Conservation (phyloP, 2,888 invertebrate species). For the Sesia bembeciformis region DNA sequence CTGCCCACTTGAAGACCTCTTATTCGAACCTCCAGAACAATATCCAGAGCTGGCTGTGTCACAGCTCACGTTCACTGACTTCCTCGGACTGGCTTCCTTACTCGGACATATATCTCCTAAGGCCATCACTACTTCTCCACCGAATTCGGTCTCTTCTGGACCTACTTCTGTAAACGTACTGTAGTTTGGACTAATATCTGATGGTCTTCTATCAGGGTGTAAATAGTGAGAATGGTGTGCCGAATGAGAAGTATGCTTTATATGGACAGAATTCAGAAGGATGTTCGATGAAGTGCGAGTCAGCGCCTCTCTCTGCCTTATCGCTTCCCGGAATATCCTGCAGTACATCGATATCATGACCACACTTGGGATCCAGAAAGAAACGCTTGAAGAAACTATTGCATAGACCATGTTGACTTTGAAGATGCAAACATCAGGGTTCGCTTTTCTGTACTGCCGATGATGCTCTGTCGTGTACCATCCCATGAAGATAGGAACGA, state of each 20-base stretch:
- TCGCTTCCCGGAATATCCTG: slow-evolving; percentile 87
- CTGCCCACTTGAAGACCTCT: slow-evolving; percentile 61
- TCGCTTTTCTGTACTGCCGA: slow-evolving; percentile 72
- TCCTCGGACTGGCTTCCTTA: slow-evolving; percentile 66
- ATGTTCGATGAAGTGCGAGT: slow-evolving; percentile 91
- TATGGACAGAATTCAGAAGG: slow-evolving; percentile 87
- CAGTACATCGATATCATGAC: slow-evolving; percentile 96
- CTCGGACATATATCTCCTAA: slow-evolving; percentile 60
- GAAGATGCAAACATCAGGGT: slow-evolving; percentile 87
- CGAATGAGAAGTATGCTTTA: slow-evolving; percentile 83
- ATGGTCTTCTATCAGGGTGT: slow-evolving; percentile 61
- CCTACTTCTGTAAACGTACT: slow-evolving; percentile 69
- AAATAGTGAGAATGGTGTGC: slow-evolving; percentile 76
- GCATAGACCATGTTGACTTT: slow-evolving; percentile 91
- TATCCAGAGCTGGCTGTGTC: slow-evolving; percentile 69
- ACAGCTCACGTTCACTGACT: slow-evolving; percentile 65
- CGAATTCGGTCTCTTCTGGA: slow-evolving; percentile 61
- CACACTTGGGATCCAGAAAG: slow-evolving; percentile 94
- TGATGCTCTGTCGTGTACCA: slow-evolving; percentile 94
- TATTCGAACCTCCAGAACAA: slow-evolving; percentile 65
- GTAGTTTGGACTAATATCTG: slow-evolving; percentile 66
- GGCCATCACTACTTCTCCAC: slow-evolving; percentile 54
- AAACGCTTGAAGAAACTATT: slow-evolving; percentile 90
- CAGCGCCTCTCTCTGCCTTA: slow-evolving; percentile 86
- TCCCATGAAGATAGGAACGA: slow-evolving; percentile 94